phyloP scores from a whole-genome alignment of 2,888 invertebrate species.

The Hipparchia semele region DNA sequence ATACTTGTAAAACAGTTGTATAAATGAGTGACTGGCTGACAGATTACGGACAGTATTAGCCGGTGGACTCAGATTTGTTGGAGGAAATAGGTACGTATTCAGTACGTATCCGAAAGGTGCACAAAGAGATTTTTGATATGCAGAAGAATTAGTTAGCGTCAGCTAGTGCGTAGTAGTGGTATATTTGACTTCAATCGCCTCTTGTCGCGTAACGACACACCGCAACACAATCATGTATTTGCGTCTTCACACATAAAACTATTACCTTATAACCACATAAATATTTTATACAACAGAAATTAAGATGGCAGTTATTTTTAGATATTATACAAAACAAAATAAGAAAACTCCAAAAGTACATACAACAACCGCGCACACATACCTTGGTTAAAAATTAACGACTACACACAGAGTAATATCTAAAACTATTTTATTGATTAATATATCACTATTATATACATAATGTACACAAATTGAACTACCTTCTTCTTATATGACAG shows the following conservation, averaged over 20 bases:
- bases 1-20: too few species aligned
- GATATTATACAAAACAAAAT: slow-evolving; percentile 50
- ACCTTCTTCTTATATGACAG: slow-evolving; percentile 47
- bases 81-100: too few species aligned
- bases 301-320: slow-evolving; percentile 28
- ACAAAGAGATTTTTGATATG: too few species aligned
- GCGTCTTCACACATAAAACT: slow-evolving; percentile 3
- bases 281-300: slow-evolving; percentile 38
- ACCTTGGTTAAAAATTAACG: slow-evolving; percentile 58
- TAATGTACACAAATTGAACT: slow-evolving; percentile 68
- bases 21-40: too few species aligned
- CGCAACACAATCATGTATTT: too few species aligned
- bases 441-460: slow-evolving; percentile 76
- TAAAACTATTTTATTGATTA: slow-evolving; percentile 56
- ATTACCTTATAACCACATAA: slow-evolving; percentile 10
- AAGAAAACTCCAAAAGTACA: slow-evolving; percentile 36
- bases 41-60: too few species aligned
- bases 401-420: slow-evolving; percentile 59
- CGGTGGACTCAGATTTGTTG: too few species aligned
- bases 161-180: too few species aligned
- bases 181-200: too few species aligned
- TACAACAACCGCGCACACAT: slow-evolving; percentile 48
- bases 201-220: too few species aligned
- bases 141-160: too few species aligned
- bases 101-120: too few species aligned